Percentiles rank a stretch among this genome's conserved stretches.
These are phyloP conservation scores for Holcopasites calliopsidis DNA, from an alignment of 1,140 invertebrate species.

Conservation along the genomic window DNA sequence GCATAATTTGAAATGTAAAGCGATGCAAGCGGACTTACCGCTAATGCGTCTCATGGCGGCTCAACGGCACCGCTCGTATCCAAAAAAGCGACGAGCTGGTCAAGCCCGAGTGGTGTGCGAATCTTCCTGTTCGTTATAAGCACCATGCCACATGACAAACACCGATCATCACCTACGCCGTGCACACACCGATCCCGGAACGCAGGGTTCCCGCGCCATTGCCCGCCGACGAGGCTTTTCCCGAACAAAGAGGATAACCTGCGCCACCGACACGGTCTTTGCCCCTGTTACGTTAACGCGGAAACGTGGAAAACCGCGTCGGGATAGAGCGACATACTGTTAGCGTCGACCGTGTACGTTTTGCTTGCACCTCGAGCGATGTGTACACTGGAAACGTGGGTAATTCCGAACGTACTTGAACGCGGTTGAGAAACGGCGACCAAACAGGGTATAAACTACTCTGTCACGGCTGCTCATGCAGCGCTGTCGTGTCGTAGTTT, in stretches of 20 bases:
- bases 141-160: conserved; percentile 63
- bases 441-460: conserved; percentile 42
- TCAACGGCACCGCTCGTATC: conserved; percentile 59
- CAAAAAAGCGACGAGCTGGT: conserved; percentile 48
- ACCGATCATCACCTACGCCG: conserved; percentile 55
- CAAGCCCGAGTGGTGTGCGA: conserved; percentile 39
- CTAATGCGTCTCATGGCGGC: conserved; percentile 75
- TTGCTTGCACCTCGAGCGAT: not conserved
- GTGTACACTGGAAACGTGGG: not conserved
- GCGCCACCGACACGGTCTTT: conserved; percentile 1
- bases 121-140: conserved; percentile 53
- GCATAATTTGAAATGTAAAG: conserved; percentile 8
- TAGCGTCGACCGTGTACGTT: not conserved
- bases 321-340: not conserved
- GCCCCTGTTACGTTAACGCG: conserved; percentile 11
- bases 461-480: conserved; percentile 52
- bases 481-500: conserved; percentile 53
- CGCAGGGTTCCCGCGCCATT: conserved; percentile 56
- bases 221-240: conserved; percentile 34
- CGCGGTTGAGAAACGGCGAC: conserved; percentile 10
- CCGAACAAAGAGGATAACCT: conserved; percentile 38
- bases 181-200: conserved; percentile 34
- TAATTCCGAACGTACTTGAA: conserved; percentile 1
- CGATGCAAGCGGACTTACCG: conserved; percentile 63
- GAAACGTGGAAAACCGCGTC: not conserved